Conservation (phyloP, 2,113 vertebrate genomes). For the Chloropsis cyanopogon region DNA sequence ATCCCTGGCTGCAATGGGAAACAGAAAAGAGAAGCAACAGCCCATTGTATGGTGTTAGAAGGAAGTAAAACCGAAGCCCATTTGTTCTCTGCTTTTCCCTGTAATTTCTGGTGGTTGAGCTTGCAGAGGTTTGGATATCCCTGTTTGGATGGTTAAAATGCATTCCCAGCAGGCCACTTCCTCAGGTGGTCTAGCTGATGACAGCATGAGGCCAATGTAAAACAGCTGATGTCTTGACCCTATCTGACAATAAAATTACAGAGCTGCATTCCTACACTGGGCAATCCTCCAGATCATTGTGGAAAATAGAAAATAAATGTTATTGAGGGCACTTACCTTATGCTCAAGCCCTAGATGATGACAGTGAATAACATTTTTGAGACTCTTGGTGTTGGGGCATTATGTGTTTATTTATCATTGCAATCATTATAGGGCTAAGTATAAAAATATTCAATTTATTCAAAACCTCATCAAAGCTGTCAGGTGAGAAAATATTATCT, state of each 20-base stretch:
- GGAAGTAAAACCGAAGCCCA: neutral
- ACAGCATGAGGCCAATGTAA: slow-evolving; percentile 4
- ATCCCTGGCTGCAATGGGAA: slow-evolving; percentile 18
- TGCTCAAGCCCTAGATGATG: neutral
- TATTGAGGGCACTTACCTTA: neutral
- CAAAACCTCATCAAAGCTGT: neutral
- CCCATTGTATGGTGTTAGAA: neutral
- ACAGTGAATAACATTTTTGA: neutral
- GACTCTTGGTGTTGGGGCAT: neutral
- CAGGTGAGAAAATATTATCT: neutral
- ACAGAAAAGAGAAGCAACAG: neutral
- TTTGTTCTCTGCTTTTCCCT: slow-evolving; percentile 13
- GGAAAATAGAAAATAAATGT: neutral
- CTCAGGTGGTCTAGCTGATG: slow-evolving; percentile 34
- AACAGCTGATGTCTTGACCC: slow-evolving; percentile 14
- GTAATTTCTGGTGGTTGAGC: neutral
- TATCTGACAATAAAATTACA: neutral
- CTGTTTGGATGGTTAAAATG: neutral
- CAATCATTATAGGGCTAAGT: neutral
- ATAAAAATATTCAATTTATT: neutral
- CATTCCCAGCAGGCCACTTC: slow-evolving; percentile 12
- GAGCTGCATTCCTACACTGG: neutral
- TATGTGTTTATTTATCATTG: neutral
- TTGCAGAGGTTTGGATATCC: neutral
- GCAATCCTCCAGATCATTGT: neutral